Conservation (phyloP, 2,797 vertebrate genomes). For the Garrulus glandarius region DNA sequence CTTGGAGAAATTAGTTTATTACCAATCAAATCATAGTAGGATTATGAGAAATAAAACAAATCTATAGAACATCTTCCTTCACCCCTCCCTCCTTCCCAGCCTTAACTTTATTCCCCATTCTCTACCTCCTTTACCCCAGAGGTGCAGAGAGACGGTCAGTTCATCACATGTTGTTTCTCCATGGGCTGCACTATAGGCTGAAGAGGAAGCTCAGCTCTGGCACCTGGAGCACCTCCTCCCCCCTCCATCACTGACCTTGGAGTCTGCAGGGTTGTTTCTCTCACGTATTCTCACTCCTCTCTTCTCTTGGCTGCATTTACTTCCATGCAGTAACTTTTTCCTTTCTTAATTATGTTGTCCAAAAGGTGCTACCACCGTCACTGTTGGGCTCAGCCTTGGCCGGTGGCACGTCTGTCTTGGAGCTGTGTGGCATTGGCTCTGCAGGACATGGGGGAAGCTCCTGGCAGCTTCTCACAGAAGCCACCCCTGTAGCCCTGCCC, state of each 20-base stretch:
- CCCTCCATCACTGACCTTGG: background rate
- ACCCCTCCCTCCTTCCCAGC: background rate
- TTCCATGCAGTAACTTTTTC: background rate
- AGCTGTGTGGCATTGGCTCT: background rate
- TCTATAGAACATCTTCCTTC: background rate
- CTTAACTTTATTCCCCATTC: background rate
- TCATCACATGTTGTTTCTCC: background rate
- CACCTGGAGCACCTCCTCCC: background rate
- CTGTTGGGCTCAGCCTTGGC: background rate
- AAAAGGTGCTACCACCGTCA: fast-evolving
- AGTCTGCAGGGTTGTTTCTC: background rate
- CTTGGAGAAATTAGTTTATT: background rate
- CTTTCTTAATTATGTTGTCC: fast-evolving
- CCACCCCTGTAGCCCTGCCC: background rate
- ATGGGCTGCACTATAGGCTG: fast-evolving
- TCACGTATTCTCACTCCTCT: background rate
- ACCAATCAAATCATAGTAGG: background rate
- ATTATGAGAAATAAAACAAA: background rate
- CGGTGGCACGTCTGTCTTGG: fast-evolving
- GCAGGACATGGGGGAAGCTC: background rate
- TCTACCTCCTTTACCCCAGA: background rate
- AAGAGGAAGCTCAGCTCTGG: background rate
- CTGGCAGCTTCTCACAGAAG: background rate
- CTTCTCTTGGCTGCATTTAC: background rate
- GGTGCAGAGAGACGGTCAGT: background rate